Base-by-base conservation (phyloP, 2,113 vertebrate species). In the Nannobrachium achirus region DNA sequence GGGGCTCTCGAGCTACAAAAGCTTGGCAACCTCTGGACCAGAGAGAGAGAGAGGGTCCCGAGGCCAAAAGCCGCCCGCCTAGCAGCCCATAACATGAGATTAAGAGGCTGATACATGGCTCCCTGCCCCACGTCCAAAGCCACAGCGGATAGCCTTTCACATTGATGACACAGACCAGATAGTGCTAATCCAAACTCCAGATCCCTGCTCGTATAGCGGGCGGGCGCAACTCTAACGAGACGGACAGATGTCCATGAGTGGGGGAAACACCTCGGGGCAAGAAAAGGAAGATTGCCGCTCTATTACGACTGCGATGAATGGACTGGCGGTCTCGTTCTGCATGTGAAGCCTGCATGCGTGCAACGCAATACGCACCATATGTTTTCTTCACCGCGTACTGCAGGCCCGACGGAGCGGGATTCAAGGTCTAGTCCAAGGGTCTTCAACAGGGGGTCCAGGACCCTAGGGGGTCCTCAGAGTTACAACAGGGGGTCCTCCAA, bases 11-110 rank as follows among this genome's bases (percentile, higher is more conserved):
- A 33, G 25, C 25, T 33, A 33, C 25, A 33, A 33, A 33, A 33
- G 25, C 25, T 33, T 33, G 25, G 25, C 25, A 33, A 33, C 25
- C 25, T 33, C 25, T 5, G 25, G 6, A 5, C 25, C 6, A 33
- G 25, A 33, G 25, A 33, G 25, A 25, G 25, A 25, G 25, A 33
- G 25, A 14, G 25, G 7, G 20, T 14, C 20, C 72, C 20, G 53
- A 68, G 66, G 69, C 83, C 80, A 33, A 33, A n/a, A 33, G 25
- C 25, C 79, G 83, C 80, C 81, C 25, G 25, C 74, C 79, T 80
- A 84, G 87, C 85, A 86, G 81, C 72, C 88, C 80, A 86, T 88
- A 85, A 86, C 79, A 48, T 73, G 62, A 82, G 75, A 79, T 81
- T 78, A 79, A 78, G 25, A 74, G 73, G 71, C 66, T 74, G 73